A percentile compares a stretch with the other conserved stretches of the same genome.
These are phyloP conservation scores for Stenurella melanura DNA, from an alignment of 2,888 invertebrate species.

Conservation along the genomic window DNA sequence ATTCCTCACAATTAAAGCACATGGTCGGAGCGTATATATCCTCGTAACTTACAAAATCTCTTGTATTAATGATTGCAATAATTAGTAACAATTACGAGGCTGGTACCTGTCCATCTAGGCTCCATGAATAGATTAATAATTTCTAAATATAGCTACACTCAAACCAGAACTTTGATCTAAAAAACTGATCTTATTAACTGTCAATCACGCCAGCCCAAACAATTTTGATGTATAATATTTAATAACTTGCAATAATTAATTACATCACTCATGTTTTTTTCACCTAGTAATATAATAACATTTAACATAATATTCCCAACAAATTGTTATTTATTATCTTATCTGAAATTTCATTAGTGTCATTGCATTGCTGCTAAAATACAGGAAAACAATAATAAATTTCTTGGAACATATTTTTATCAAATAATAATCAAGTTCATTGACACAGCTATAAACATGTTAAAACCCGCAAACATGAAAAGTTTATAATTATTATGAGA, in stretches of 20 bases:
- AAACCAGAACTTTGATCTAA: constrained; percentile 1
- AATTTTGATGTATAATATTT: not conserved
- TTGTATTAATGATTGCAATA: too few species aligned
- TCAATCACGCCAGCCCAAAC: not conserved
- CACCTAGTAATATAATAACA: not conserved
- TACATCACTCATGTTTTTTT: not conserved
- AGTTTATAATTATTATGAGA: constrained; percentile 28
- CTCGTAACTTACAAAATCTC: too few species aligned
- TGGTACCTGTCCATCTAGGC: not conserved
- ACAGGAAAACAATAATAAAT: constrained; percentile 39
- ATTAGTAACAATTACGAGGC: not conserved
- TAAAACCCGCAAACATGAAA: constrained; percentile 40
- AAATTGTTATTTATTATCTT: constrained; percentile 18
- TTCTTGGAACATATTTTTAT: constrained; percentile 43
- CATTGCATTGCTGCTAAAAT: constrained; percentile 27
- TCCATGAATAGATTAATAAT: not conserved
- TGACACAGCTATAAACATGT: constrained; percentile 39
- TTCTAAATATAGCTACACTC: constrained; percentile 4
- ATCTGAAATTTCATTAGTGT: constrained; percentile 39
- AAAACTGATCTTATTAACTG: not conserved
- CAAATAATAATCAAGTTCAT: constrained; percentile 41
- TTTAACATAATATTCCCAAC: constrained; percentile 1
- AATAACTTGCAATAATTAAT: not conserved
- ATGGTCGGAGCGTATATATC: too few species aligned
- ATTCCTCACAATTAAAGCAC: too few species aligned